Evolutionary conservation across 2,797 vertebrate species (phyloP), one percentile per base, ranked within the genome.

Genomic region (Danio kyathit): DNA sequence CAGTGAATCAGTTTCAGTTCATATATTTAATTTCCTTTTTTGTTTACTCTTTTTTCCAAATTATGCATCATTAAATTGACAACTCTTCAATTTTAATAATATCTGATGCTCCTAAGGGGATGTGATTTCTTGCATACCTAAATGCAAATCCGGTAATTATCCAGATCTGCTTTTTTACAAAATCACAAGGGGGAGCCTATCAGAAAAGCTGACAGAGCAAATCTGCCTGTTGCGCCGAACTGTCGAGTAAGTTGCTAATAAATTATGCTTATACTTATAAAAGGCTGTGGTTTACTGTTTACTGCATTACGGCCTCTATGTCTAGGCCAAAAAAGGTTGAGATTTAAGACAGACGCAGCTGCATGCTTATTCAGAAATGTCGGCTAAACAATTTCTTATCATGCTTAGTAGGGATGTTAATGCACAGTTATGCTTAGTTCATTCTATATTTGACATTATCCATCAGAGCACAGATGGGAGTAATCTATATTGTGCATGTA

Each of bases 131-230:
- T 81, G 79, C 76, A 81, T 84, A 73, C 83, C 70, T 76, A 83
- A 82, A 85, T 83, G 90, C 87, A 84, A 81, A 85, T 87, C 17
- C 76, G 71, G 75, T 88, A 86, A 89, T 89, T 90, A 87, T 80
- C 77, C 65, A 60, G 83, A 81, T 85, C 76, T 70, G 61, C 81
- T 89, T 80, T 81, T 80, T 59, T 29, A 57, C 78, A 70, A 65
- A 79, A 72, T 41, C 57, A 51, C 19, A 49, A 51, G 70, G 76
- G 67, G 81, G 74, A 54, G 51, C 12, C 65, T 13, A 13, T 60
- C 54, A 51, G 49, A 80, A 56, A 59, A 84, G 82, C 78, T 84
- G 85, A 78, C 80, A 83, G 83, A 81, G 80, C 78, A 82, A 76
- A 80, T 76, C 56, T 7, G 67, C 77, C 64, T 83, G 48, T 85